Conservation (phyloP, 1,140 invertebrate genomes). For the Coboldia fuscipes region DNA sequence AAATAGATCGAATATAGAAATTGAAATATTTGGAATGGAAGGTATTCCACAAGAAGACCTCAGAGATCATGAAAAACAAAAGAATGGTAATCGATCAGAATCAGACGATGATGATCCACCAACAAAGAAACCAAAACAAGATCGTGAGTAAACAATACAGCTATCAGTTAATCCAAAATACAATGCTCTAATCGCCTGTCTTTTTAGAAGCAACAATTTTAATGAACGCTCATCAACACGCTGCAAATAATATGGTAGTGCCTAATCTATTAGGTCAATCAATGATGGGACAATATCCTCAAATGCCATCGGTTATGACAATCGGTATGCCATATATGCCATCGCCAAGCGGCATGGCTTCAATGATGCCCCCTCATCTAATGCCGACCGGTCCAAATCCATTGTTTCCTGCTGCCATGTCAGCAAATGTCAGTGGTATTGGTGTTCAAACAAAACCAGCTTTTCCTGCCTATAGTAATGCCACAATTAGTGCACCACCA, state of each 20-base stretch:
- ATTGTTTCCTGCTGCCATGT: constrained; percentile 50
- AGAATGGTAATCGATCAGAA: constrained; percentile 39
- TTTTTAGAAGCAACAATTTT: too few relatives aligned
- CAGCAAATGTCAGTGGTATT: constrained; percentile 33
- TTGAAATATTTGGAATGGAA: constrained; percentile 99
- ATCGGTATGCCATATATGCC: constrained; percentile 30
- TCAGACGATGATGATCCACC: constrained; percentile 62
- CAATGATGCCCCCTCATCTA: constrained; percentile 34
- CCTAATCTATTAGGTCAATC: too few relatives aligned
- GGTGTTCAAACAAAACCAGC: constrained; percentile 41
- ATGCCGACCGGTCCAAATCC: constrained; percentile 31
- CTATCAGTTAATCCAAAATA: too few relatives aligned
- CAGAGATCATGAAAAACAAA: constrained; percentile 80
- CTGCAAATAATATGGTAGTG: too few relatives aligned
- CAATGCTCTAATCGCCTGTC: too few relatives aligned
- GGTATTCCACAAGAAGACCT: constrained; percentile 92
- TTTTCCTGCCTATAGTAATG: constrained; percentile 54
- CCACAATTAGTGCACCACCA: constrained; percentile 44
- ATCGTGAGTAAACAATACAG: constrained; percentile 21
- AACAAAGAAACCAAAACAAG: constrained; percentile 45
- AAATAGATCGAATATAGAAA: constrained; percentile 94
- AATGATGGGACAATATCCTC: too few relatives aligned
- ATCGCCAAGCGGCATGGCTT: too few relatives aligned
- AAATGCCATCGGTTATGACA: too few relatives aligned
- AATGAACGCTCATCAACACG: too few relatives aligned